phyloP scores from a whole-genome alignment of 2,113 vertebrate species.

The Neodontobutis hainanensis region DNA sequence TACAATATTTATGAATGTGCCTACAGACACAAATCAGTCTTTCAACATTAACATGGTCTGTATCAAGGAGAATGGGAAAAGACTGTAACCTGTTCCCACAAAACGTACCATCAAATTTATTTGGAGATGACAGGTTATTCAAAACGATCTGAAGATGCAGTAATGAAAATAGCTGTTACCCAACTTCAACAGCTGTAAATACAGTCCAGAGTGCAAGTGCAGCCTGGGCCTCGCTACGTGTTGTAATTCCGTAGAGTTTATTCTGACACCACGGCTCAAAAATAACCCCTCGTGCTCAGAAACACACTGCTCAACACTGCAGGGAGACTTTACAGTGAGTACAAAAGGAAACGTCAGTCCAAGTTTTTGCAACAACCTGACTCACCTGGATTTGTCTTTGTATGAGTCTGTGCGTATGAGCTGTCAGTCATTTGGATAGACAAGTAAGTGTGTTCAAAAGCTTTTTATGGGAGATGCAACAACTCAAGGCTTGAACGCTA shows the following conservation, averaged over 20 bases:
- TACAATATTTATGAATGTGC: constrained; percentile 1
- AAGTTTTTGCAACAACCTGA: not conserved
- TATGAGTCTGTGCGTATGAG: not conserved
- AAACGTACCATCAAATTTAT: no score
- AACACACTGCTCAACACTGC: constrained; percentile 47
- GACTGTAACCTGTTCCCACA: not conserved
- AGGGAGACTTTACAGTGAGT: not conserved
- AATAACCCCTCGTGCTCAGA: constrained; percentile 74
- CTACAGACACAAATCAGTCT: constrained; percentile 20
- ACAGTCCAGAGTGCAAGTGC: constrained; percentile 5
- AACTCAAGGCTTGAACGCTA: no score
- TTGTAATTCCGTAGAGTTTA: constrained; percentile 65
- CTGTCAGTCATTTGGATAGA: not conserved
- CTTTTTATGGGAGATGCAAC: no score
- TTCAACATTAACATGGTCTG: constrained; percentile 32
- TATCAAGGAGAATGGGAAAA: constrained; percentile 23
- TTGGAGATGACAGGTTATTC: no score
- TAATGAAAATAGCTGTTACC: no score
- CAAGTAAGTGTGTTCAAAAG: not conserved
- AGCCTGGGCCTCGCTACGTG: constrained; percentile 14
- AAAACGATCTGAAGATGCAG: no score
- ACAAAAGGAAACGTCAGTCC: not conserved
- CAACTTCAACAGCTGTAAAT: not conserved
- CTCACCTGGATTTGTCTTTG: not conserved
- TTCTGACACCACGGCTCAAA: constrained; percentile 68